These are phyloP conservation scores for Hippocampus barbouri DNA, from an alignment of 2,113 vertebrate species.

Conservation along the genomic window DNA sequence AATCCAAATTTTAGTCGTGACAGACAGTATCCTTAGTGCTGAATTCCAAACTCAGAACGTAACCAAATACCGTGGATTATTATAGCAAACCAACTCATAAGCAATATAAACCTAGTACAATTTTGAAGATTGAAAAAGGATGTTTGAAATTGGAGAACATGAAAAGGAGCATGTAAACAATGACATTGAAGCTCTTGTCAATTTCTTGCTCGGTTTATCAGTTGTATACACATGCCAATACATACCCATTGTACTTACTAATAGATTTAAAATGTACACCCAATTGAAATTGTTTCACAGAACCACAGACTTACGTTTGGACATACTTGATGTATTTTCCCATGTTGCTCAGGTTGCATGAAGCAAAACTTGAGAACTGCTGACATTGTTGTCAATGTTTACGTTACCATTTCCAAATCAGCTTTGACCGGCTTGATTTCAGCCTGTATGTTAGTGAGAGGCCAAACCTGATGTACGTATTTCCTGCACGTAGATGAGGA, in stretches of 20 bases:
- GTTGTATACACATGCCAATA: background rate
- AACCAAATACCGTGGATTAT: background rate
- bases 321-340: conserved; percentile 12
- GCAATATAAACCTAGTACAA: background rate
- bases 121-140: background rate
- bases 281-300: background rate
- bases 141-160: background rate
- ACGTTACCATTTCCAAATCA: conserved; percentile 20
- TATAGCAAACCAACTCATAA: background rate
- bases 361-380: background rate
- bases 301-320: conserved; percentile 2
- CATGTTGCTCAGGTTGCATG: conserved; percentile 25
- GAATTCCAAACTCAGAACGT: too few relatives aligned
- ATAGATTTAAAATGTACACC: background rate
- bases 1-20: too few relatives aligned
- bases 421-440: conserved; percentile 23
- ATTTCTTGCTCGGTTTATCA: too few relatives aligned
- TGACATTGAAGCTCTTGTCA: background rate
- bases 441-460: conserved; percentile 25
- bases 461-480: conserved; percentile 22
- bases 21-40: too few relatives aligned
- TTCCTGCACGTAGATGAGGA: conserved; percentile 38
- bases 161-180: too few relatives aligned
- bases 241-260: background rate
- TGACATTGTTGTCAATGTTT: conserved; percentile 30